phyloP scores from a whole-genome alignment of 2,888 invertebrate species.

The Drosophila acutilabella region DNA sequence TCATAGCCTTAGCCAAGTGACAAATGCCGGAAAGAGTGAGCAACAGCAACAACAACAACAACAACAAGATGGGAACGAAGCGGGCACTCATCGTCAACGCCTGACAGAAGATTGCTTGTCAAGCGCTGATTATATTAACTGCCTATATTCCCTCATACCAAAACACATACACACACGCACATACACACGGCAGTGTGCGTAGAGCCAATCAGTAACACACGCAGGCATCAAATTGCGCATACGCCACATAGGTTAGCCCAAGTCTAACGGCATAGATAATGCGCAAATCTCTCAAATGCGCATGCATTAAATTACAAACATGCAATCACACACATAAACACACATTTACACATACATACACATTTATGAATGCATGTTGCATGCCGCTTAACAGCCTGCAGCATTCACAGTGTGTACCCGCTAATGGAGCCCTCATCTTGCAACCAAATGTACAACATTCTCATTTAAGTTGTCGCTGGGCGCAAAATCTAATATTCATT shows the following conservation, averaged over 20 bases:
- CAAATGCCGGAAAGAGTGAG: constrained; percentile 66
- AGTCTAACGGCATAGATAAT: constrained; percentile 46
- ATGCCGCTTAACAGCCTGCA: constrained; percentile 29
- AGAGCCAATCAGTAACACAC: constrained; percentile 45
- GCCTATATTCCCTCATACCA: constrained; percentile 43
- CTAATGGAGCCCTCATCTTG: constrained; percentile 54
- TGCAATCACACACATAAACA: constrained; percentile 18
- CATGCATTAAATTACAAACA: constrained; percentile 53
- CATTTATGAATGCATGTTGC: constrained; percentile 15
- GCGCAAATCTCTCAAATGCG: constrained; percentile 54
- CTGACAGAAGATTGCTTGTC: constrained; percentile 73
- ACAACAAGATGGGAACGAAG: constrained; percentile 19
- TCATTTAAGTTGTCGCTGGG: constrained; percentile 51
- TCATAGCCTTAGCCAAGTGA: constrained; percentile 35
- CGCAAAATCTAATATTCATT: constrained; percentile 71
- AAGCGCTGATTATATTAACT: constrained; percentile 74
- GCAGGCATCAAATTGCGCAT: constrained; percentile 51
- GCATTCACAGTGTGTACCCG: constrained; percentile 32
- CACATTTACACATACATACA: constrained; percentile 2
- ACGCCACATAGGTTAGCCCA: constrained; percentile 36
- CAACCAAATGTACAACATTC: constrained; percentile 34
- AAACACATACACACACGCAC: background rate
- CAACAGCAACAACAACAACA: constrained; percentile 30
- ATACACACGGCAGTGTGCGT: background rate
- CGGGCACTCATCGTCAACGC: constrained; percentile 63